phyloP scores from a whole-genome alignment of 2,113 vertebrate genomes.

The Actenoides hombroni region DNA sequence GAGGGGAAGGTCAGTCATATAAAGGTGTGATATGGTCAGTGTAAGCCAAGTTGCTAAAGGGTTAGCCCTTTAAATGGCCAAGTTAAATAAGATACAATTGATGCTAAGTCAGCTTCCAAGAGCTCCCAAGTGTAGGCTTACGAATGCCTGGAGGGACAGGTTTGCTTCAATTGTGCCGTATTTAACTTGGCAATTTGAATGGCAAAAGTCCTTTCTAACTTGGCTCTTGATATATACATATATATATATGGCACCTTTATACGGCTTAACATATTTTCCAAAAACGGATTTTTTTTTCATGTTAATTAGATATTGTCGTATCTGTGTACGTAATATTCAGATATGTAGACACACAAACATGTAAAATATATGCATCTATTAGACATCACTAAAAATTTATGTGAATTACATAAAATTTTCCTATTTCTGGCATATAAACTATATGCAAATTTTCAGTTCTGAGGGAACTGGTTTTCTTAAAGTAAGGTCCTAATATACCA shows the following conservation, averaged over 20 bases:
- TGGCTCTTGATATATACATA: slow-evolving; percentile 51
- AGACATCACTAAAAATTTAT: not conserved
- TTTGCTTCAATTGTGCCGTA: slow-evolving; percentile 54
- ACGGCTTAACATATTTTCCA: slow-evolving; percentile 58
- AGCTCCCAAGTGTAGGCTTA: slow-evolving; percentile 57
- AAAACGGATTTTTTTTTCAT: slow-evolving; percentile 4
- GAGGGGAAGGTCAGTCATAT: slow-evolving; percentile 30
- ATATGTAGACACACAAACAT: not conserved
- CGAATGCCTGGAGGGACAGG: slow-evolving; percentile 44
- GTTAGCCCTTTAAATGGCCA: slow-evolving; percentile 54
- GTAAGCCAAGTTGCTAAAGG: slow-evolving; percentile 69
- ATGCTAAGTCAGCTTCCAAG: slow-evolving; percentile 65
- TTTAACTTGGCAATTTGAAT: slow-evolving; percentile 72
- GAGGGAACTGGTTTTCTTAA: not conserved
- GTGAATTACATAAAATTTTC: not conserved
- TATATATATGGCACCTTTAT: slow-evolving; percentile 60
- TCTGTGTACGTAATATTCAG: not conserved
- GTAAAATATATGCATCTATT: not conserved
- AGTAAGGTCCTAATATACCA: not conserved
- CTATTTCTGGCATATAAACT: not conserved
- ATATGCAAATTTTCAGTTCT: not conserved
- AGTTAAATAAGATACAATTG: slow-evolving; percentile 71
- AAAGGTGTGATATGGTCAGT: slow-evolving; percentile 64
- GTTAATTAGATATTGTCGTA: slow-evolving; percentile 63
- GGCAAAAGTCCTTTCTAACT: slow-evolving; percentile 60